Conservation (phyloP, 2,113 vertebrate genomes). For the Promerops cafer region DNA sequence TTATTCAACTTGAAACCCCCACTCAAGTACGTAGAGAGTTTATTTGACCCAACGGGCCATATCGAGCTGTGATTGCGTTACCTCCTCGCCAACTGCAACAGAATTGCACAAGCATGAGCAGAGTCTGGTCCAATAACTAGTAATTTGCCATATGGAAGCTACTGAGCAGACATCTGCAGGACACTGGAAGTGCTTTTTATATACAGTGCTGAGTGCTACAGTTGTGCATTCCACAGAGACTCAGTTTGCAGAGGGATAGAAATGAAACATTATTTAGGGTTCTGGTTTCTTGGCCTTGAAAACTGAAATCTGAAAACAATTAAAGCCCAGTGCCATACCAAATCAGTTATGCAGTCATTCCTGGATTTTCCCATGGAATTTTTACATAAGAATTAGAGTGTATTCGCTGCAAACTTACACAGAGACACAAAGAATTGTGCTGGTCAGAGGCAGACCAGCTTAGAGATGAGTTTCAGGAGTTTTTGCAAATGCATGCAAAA, state of each 20-base stretch:
- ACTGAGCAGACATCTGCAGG: constrained; percentile 69
- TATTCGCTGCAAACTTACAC: constrained; percentile 10
- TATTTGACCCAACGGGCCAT: constrained; percentile 46
- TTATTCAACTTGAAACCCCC: constrained; percentile 33
- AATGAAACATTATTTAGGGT: constrained; percentile 49
- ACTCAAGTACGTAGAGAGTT: constrained; percentile 8
- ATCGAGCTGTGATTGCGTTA: constrained; percentile 13
- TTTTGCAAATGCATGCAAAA: constrained; percentile 5
- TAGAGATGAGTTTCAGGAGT: not conserved
- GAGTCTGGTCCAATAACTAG: constrained; percentile 56
- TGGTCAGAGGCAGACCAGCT: constrained; percentile 15
- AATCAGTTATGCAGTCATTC: constrained; percentile 68
- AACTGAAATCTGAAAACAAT: constrained; percentile 70
- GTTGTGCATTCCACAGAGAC: constrained; percentile 54
- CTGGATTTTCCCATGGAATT: constrained; percentile 73
- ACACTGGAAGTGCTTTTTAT: constrained; percentile 57
- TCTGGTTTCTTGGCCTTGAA: constrained; percentile 63
- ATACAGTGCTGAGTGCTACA: constrained; percentile 20
- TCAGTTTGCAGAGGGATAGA: constrained; percentile 26
- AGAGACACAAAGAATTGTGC: constrained; percentile 10
- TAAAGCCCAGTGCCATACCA: constrained; percentile 67
- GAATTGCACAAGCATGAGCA: constrained; percentile 49
- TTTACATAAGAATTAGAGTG: constrained; percentile 65
- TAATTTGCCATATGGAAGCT: constrained; percentile 68
- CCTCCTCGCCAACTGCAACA: constrained; percentile 46